Conservation (phyloP, 2,113 vertebrate species). For the Hassar affinis region DNA sequence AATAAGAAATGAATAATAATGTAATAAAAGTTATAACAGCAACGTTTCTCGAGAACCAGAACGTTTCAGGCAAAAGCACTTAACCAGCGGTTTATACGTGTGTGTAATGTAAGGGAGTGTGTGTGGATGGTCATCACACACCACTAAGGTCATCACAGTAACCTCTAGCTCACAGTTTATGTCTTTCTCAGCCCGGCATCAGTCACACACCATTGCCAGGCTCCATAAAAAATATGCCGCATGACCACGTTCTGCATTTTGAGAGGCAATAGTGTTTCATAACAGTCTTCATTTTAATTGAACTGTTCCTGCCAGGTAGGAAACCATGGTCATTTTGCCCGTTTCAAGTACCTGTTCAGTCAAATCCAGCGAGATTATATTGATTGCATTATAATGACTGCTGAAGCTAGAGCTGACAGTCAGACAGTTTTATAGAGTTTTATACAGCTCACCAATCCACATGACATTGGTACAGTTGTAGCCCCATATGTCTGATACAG, state of each 20-base stretch:
- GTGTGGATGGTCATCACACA: neutral
- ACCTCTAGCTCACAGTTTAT: constrained; percentile 5
- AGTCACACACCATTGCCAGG: constrained; percentile 10
- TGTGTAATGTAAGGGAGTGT: neutral
- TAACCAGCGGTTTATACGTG: no score
- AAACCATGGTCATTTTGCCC: neutral
- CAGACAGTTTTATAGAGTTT: no score
- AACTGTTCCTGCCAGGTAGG: neutral
- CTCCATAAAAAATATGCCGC: neutral
- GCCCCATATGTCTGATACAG: no score
- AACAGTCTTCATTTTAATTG: neutral
- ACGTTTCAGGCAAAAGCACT: no score
- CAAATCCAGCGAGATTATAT: neutral
- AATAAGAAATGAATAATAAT: constrained; percentile 1
- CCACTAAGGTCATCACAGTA: neutral
- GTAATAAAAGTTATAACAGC: no score
- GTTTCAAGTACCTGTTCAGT: neutral
- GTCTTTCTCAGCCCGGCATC: neutral
- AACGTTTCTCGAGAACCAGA: no score
- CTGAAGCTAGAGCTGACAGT: no score
- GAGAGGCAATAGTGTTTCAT: neutral
- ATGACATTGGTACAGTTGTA: no score
- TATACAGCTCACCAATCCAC: no score
- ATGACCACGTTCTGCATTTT: neutral
- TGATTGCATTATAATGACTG: no score